Evolutionary conservation across 1,140 invertebrate genomes (phyloP), one percentile per base, ranked within the genome.

Genomic region (Ylistrum balloti): DNA sequence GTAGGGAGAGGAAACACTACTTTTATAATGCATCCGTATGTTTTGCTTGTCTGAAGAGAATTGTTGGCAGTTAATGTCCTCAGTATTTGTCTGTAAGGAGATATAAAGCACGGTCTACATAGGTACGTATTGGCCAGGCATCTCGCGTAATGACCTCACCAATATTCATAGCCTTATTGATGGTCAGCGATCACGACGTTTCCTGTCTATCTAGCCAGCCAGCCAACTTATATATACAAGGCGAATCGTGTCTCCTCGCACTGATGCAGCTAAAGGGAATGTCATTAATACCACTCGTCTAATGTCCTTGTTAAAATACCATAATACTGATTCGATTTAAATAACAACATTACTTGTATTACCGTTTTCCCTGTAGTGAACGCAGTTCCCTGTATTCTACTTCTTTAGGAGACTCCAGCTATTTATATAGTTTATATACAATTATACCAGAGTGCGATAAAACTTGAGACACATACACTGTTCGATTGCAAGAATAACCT

Each of bases 11-110:
- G 22, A 74, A 74, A 28, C 56, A 74, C 56, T 74, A 74, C 22
- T 74, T 74, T 74, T 74, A 74, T 74, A 74, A 74, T 74, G 56
- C 22, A 74, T 74, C 56, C 56, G 56, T 74, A 28, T 74, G 56
- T 74, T 74, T 74, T 74, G 56, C 56, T 74, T 74, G 56, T 74
- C 56, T 74, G 56, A 74, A n/a, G 56, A 74, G 56, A 74, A 74
- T 74, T 1, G 56, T 74, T 74, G 56, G 56, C 56, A n/a, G 56
- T 74, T 74, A 74, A 74, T 74, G 56, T 74, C 56, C 56, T 74
- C 20, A 3, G 56, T 74, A 74, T 74, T 17, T 22, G 22, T 74
- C 56, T 74, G 56, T 74, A 74, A 74, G 56, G 56, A 74, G 56
- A 74, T 22, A 74, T 74, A 74, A 74, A 74, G n/a, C 28, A 1